Conservation (phyloP, 37 sponge, comb jelly and placozoan species). For the Hexactinellida sp. region DNA sequence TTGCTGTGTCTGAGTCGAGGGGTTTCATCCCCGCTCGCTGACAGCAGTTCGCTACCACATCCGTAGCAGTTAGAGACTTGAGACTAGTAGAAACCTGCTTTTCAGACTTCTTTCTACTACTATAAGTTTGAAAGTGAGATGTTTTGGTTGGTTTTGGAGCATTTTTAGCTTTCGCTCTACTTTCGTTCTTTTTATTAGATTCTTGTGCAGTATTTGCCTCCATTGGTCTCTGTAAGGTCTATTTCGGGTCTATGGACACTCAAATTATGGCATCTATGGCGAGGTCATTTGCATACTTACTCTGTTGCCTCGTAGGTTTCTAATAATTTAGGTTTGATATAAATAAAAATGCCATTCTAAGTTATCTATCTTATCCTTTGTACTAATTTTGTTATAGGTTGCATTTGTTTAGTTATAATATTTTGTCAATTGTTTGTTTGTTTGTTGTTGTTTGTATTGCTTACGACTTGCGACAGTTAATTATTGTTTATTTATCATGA, state of each 20-base stretch:
- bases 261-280: neutral
- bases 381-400: too few species aligned
- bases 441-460: too few species aligned
- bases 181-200: neutral
- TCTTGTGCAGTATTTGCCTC: neutral
- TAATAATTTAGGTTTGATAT: conserved; percentile 9
- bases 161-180: neutral
- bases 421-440: too few species aligned
- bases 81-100: neutral
- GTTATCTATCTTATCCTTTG: too few species aligned
- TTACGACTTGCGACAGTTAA: too few species aligned
- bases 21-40: neutral
- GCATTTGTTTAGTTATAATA: too few species aligned
- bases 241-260: neutral
- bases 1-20: neutral
- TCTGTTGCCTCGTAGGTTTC: neutral
- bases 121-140: neutral
- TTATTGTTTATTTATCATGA: too few species aligned
- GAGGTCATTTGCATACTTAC: neutral
- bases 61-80: neutral
- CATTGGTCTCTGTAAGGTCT: neutral
- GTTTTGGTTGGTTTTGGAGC: conserved; percentile 15
- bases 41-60: neutral
- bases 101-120: neutral
- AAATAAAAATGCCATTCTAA: neutral